Percentiles rank a stretch among this genome's conserved stretches.
Evolutionary conservation across 1,140 invertebrate genomes (phyloP).

Genomic region (Cyclargus thomasi): DNA sequence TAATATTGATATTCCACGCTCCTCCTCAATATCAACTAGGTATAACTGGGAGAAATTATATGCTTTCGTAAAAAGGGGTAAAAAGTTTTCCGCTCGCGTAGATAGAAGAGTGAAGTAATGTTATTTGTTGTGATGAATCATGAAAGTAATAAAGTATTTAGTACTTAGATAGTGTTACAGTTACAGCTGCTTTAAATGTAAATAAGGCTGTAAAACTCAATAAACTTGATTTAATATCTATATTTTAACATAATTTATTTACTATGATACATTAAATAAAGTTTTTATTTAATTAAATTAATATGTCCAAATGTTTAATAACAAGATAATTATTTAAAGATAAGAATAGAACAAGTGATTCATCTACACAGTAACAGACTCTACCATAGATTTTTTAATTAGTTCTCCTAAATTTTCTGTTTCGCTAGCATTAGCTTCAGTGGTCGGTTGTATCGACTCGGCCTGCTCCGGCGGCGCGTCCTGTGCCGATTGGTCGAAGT

Average conservation of each 20-base stretch:
- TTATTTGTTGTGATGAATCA: too few relatives aligned
- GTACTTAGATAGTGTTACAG: too few relatives aligned
- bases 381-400: constrained; percentile 94
- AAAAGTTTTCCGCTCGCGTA: too few relatives aligned
- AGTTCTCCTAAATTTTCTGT: constrained; percentile 92
- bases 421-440: constrained; percentile 41
- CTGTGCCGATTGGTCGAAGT: constrained; percentile 76
- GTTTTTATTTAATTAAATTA: constrained; percentile 32
- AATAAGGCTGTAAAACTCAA: neutral
- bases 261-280: constrained; percentile 30
- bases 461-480: constrained; percentile 78
- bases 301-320: constrained; percentile 67
- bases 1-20: too few relatives aligned
- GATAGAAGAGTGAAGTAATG: too few relatives aligned
- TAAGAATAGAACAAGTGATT: constrained; percentile 64
- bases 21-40: too few relatives aligned
- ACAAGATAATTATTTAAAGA: constrained; percentile 60
- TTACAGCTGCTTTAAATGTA: too few relatives aligned
- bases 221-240: constrained; percentile 11
- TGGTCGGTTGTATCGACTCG: constrained; percentile 37
- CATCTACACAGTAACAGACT: constrained; percentile 87
- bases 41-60: too few relatives aligned
- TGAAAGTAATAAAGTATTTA: too few relatives aligned
- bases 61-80: too few relatives aligned
- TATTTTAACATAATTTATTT: constrained; percentile 12